A percentile compares a stretch with the other conserved stretches of the same genome.
phyloP scores from a whole-genome alignment of 2,113 vertebrate genomes.

The Oxyura jamaicensis region DNA sequence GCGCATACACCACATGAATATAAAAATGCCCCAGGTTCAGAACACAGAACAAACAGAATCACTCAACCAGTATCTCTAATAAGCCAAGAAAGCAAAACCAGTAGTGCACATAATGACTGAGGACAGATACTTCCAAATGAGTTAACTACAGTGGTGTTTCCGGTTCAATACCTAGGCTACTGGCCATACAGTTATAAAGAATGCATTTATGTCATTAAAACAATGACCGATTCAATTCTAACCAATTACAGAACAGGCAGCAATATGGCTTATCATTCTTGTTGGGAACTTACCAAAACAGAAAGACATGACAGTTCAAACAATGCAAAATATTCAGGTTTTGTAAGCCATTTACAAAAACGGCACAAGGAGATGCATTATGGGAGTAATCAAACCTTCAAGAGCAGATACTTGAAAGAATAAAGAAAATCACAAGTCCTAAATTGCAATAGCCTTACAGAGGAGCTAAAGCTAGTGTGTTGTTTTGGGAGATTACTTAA shows the following conservation, averaged over 20 bases:
- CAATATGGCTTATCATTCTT: not conserved
- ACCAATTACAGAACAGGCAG: not conserved
- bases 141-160: not conserved
- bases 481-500: not conserved
- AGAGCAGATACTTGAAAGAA: not conserved
- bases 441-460: not conserved
- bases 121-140: not conserved
- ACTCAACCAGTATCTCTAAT: not conserved
- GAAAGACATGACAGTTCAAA: not conserved
- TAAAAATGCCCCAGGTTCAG: not conserved
- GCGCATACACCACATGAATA: not conserved
- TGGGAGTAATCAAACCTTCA: not conserved
- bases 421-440: not conserved
- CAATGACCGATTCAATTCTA: not conserved
- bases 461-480: not conserved
- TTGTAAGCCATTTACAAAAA: not conserved
- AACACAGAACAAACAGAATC: not conserved
- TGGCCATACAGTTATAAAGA: not conserved
- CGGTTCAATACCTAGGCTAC: not conserved
- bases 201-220: not conserved
- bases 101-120: not conserved
- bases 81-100: not conserved
- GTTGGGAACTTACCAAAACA: not conserved
- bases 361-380: not conserved
- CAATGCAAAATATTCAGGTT: not conserved